Evolutionary conservation across 2,797 vertebrate species (phyloP).

Genomic region (Silurus lanzhouensis): DNA sequence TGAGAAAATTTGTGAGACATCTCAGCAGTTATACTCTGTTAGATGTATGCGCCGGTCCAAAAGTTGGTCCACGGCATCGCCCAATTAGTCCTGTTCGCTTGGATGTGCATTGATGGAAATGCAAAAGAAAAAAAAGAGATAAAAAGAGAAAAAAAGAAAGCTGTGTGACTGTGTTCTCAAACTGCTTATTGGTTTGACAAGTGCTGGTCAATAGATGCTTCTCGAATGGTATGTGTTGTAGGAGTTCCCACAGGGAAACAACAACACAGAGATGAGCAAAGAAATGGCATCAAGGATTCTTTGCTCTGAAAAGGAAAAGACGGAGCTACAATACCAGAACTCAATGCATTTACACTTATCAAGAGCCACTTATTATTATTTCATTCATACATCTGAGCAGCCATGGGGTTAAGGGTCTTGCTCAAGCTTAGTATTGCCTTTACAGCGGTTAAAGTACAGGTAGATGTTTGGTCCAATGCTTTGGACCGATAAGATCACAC

Average conservation of each 20-base stretch:
- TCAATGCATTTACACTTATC: no score
- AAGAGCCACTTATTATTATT: no score
- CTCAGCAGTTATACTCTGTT: neutral
- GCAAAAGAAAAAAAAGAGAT: neutral
- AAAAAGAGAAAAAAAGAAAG: neutral
- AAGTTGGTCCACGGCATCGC: neutral
- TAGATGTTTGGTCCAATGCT: no score
- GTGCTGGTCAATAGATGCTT: neutral
- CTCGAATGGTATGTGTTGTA: neutral
- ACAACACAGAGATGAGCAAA: no score
- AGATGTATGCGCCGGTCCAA: neutral
- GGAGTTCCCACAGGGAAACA: neutral
- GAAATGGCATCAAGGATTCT: no score
- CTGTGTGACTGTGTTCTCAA: neutral
- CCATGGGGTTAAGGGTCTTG: no score
- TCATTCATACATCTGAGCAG: no score
- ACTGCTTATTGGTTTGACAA: neutral
- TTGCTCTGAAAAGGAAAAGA: no score
- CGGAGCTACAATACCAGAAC: no score
- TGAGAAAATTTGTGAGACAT: neutral
- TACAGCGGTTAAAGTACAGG: no score
- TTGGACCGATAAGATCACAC: no score
- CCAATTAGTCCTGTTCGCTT: neutral
- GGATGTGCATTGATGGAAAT: conserved; percentile 2
- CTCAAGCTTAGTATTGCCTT: no score